Conservation (phyloP, 1,140 invertebrate genomes). For the Cotesia vestalis region DNA sequence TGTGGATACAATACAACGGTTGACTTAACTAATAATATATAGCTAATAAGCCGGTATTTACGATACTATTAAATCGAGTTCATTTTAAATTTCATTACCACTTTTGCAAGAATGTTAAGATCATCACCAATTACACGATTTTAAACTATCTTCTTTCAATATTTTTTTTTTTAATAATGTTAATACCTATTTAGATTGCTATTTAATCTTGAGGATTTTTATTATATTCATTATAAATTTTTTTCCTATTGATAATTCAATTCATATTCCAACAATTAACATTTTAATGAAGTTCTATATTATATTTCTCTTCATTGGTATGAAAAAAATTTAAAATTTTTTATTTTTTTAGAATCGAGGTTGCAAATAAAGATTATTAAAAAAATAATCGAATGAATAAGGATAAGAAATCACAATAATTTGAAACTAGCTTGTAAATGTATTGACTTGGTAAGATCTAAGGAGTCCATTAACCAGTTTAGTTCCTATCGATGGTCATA, state of each 20-base stretch:
- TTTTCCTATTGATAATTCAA: not conserved
- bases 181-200: no score
- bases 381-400: conserved; percentile 11
- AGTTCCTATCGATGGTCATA: conserved; percentile 17
- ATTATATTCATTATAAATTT: not conserved
- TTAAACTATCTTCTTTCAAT: not conserved
- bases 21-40: conserved; percentile 16
- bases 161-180: not conserved
- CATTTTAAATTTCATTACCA: conserved; percentile 12
- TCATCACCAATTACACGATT: conserved; percentile 16
- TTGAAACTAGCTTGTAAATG: conserved; percentile 30
- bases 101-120: conserved; percentile 12
- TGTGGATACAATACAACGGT: conserved; percentile 23
- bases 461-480: conserved; percentile 36
- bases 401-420: conserved; percentile 8
- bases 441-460: conserved; percentile 20
- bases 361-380: not conserved
- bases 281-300: no score
- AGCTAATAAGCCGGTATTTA: conserved; percentile 12
- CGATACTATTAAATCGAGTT: conserved; percentile 30
- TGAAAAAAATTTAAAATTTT: no score
- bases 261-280: no score
- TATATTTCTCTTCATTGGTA: no score
- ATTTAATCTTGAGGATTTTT: no score
- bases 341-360: not conserved